phyloP scores from a whole-genome alignment of 2,113 vertebrate genomes.

The Canis aureus region DNA sequence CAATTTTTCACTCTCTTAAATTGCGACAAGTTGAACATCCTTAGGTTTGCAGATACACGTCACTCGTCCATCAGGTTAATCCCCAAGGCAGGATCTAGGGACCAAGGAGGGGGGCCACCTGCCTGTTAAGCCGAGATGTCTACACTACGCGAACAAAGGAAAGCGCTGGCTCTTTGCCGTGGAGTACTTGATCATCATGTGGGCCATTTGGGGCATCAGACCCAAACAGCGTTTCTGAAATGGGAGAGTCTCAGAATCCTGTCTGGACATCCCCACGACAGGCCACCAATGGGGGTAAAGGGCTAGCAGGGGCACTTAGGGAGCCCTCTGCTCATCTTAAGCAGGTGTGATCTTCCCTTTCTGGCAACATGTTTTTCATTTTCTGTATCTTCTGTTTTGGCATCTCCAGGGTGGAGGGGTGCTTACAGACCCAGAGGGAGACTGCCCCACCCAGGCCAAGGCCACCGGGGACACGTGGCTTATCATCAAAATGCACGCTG shows the following conservation, averaged over 20 bases:
- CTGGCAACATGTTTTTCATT: not conserved
- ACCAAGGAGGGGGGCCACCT: not conserved
- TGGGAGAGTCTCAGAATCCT: not conserved
- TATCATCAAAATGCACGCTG: not conserved
- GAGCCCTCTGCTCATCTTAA: too few relatives aligned
- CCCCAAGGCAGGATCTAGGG: not conserved
- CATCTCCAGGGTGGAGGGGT: not conserved
- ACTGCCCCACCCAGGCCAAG: not conserved
- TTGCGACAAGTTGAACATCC: too few relatives aligned
- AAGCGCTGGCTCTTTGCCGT: accelerated
- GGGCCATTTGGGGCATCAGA: not conserved
- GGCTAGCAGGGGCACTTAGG: too few relatives aligned
- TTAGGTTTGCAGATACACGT: too few relatives aligned
- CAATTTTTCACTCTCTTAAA: too few relatives aligned
- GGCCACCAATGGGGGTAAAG: too few relatives aligned
- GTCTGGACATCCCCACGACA: too few relatives aligned
- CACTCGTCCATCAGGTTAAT: too few relatives aligned
- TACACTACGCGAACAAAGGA: not conserved
- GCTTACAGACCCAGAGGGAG: not conserved
- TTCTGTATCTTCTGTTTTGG: not conserved
- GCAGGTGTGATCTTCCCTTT: not conserved
- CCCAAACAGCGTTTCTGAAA: not conserved
- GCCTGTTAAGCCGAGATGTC: not conserved
- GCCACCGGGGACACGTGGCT: not conserved
- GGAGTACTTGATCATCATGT: too few relatives aligned